Conservation (phyloP, 2,113 vertebrate genomes). For the Puntigrus tetrazona region DNA sequence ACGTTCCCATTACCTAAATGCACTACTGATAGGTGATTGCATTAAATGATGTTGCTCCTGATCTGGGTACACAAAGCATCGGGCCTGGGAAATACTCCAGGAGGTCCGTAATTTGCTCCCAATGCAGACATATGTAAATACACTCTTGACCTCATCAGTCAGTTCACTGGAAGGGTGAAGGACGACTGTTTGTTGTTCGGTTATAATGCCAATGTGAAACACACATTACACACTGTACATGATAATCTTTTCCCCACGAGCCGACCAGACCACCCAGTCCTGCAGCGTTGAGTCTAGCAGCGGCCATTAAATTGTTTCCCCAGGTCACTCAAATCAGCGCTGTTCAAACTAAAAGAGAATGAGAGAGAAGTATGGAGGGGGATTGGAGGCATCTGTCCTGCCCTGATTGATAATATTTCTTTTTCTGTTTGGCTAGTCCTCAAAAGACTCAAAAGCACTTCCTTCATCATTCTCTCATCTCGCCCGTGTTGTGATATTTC, state of each 20-base stretch:
- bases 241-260: constrained; percentile 61
- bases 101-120: constrained; percentile 60
- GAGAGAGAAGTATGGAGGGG: constrained; percentile 60
- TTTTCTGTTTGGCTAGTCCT: constrained; percentile 47
- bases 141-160: constrained; percentile 62
- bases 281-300: constrained; percentile 68
- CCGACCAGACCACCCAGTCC: constrained; percentile 75
- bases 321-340: constrained; percentile 74
- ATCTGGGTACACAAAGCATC: constrained; percentile 28
- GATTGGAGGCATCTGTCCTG: constrained; percentile 57
- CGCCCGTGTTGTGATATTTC: constrained; percentile 29
- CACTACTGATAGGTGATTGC: neutral
- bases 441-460: constrained; percentile 33
- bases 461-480: constrained; percentile 49
- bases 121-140: constrained; percentile 53
- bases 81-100: constrained; percentile 61
- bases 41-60: neutral
- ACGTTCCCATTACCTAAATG: constrained; percentile 17
- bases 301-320: constrained; percentile 75
- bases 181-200: constrained; percentile 71
- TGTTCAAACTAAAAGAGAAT: constrained; percentile 71
- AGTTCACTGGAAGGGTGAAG: constrained; percentile 60
- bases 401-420: constrained; percentile 58
- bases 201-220: constrained; percentile 68
- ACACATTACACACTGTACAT: constrained; percentile 63